These are phyloP conservation scores for Protobothrops flavoviridis DNA, from an alignment of 2,113 vertebrate species.

Conservation along the genomic window DNA sequence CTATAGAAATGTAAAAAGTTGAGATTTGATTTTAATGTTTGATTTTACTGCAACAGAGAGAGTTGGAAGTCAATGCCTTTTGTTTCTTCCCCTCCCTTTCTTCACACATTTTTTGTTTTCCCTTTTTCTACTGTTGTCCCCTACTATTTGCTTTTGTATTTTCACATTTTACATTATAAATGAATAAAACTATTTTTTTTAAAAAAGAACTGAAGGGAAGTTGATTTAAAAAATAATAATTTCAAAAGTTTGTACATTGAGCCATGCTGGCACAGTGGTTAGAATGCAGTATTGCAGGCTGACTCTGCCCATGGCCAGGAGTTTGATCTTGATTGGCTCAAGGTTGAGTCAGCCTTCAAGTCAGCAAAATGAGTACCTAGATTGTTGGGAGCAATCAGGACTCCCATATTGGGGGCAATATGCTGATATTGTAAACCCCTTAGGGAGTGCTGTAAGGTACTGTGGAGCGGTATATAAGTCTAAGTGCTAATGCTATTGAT, in stretches of 20 bases:
- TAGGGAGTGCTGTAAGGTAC: not conserved
- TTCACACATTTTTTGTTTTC: too few relatives aligned
- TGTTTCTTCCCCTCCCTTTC: too few relatives aligned
- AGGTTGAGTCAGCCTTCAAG: not conserved
- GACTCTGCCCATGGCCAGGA: not conserved
- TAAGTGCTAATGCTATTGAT: not conserved
- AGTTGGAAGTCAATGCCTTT: too few relatives aligned
- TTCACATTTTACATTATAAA: too few relatives aligned
- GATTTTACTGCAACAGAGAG: too few relatives aligned
- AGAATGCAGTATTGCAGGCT: not conserved
- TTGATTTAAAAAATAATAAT: constrained; percentile 19
- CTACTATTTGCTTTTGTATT: too few relatives aligned
- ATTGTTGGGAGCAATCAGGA: not conserved
- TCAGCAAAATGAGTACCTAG: not conserved
- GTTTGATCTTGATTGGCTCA: not conserved
- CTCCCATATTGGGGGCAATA: not conserved
- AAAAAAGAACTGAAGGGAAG: constrained; percentile 8
- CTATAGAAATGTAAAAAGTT: too few relatives aligned
- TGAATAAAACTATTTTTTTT: too few relatives aligned
- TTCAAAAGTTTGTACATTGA: not conserved
- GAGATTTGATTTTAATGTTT: too few relatives aligned
- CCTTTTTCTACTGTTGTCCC: too few relatives aligned
- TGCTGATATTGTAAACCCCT: not conserved
- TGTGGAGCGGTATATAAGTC: not conserved
- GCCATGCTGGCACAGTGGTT: not conserved